phyloP scores from a whole-genome alignment of 2,888 invertebrate species.

The Tachina fera region DNA sequence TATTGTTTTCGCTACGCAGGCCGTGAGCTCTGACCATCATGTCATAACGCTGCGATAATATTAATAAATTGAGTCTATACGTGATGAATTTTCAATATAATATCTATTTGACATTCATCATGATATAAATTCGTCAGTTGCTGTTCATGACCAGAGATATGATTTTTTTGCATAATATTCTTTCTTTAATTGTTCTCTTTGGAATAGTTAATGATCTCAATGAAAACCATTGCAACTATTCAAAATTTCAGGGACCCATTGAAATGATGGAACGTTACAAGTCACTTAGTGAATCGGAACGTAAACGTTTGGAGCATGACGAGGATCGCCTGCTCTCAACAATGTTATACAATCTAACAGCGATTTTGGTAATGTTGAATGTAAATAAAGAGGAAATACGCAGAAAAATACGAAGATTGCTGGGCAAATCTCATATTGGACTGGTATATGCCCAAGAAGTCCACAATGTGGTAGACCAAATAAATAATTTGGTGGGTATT shows the following conservation, averaged over 20 bases:
- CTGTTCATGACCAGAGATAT: no score
- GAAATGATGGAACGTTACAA: conserved; percentile 99
- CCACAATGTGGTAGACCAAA: conserved; percentile 96
- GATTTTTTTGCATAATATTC: no score
- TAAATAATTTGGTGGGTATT: conserved; percentile 92
- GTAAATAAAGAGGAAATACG: conserved; percentile 92
- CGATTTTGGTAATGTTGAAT: conserved; percentile 96
- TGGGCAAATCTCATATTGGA: conserved; percentile 99
- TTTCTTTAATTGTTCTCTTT: no score
- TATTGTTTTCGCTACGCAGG: no score
- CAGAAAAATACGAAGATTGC: conserved; percentile 93
- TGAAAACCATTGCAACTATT: background rate
- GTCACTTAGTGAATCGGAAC: conserved; percentile 94
- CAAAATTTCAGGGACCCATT: conserved; percentile 88
- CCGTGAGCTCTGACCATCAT: no score
- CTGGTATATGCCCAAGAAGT: conserved; percentile 98
- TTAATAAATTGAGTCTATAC: no score
- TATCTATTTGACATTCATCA: no score
- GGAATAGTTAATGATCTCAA: background rate
- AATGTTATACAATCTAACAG: conserved; percentile 97
- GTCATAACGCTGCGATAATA: no score
- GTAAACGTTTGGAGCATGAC: conserved; percentile 97
- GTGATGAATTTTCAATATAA: no score
- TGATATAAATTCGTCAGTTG: no score
- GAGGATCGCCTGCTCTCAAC: conserved; percentile 98